Evolutionary conservation across 1,140 invertebrate genomes (phyloP), one percentile per base, ranked within the genome.

Genomic region (Drosophila bocqueti): DNA sequence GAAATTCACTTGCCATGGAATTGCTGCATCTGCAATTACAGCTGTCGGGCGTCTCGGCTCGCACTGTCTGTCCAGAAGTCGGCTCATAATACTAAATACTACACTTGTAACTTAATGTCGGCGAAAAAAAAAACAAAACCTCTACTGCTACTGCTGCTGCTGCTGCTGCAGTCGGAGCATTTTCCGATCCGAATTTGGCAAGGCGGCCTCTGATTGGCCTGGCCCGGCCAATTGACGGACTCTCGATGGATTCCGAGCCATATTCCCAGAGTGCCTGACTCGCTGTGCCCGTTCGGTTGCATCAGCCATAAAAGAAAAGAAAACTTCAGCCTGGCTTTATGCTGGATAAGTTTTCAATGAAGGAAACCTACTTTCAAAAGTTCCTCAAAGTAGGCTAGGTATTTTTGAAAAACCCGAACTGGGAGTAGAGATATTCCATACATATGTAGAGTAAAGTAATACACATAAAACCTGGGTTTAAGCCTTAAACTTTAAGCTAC

Each of bases 1-100:
- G 83, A 89, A 89, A 85, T 89, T 90, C 78, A 72, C 76, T 76
- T 62, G 69, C 58, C 68, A 31, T 57, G 72, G 84, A 89, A 87
- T 84, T 79, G 84, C 84, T 89, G 85, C 84, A 84, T 89, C 84
- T 89, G 84, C 84, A 89, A 89, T 89, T 84, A 82, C 83, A 81
- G 76, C 42, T 61, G 66, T 57, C 42, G 55, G 29, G 69, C 38
- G 68, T 38, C 52, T 60, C 52, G 59, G 31, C 52, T 55, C 45
- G 52, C 52, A 21, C 21, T 36, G 50, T 55, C 52, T 38, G 52
- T 55, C 52, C 52, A 55, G 52, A 55, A 55, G 34, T 55, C 64
- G 72, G 55, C 62, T 80, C 62, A 68, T 49, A 75, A 78, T 63
- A 78, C 76, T 63, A 78, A 75, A 78, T 63, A 78, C 76, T 63